Evolutionary conservation across 2,113 vertebrate species (phyloP), one percentile per base, ranked within the genome.

Genomic region (Tragelaphus strepsiceros): DNA sequence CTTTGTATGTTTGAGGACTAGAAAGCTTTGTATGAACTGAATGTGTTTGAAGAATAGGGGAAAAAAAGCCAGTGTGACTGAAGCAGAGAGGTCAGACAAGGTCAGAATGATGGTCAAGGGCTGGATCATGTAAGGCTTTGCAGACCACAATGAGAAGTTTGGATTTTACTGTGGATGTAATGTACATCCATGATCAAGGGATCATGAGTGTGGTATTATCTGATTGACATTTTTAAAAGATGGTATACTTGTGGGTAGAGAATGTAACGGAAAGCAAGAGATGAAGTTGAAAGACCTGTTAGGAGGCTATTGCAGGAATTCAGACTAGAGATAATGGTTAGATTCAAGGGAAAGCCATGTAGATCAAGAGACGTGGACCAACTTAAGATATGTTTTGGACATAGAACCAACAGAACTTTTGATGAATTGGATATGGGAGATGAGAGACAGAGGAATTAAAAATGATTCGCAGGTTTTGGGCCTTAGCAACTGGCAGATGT

Each of bases 261-360:
- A 93, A 89, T 32, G 3, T 95, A 54, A 67, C 54, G 11, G 54
- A 86, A 39, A 91, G 22, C 39, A 62, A 86, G 35, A 97, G 35
- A 82, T 64, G 32, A 93, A 92, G 56, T 78, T 80, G 64, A 94
- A 14, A 86, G 53, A 95, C 51, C n/a, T 91, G 64, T 88, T 88
- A 95, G 35, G 82, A 88, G 59, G 62, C 28, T 62, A 35, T 24
- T 81, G 11, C 11, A 92, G 46, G 81, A 89, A 88, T 82, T 19
- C 24, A 94, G 51, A 71, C 71, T 82, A 94, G n/a, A 90, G 30
- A 95, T 35, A 96, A 94, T 93, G 51, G 59, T 71, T 92, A 91
- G 49, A 77, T 86, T 90, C 88, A 88, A 49, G 43, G 54, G 83
- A 87, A n/a, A 90, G 39, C 21, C 84, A 80, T 71, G 17, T 71